phyloP scores from a whole-genome alignment of 2,888 invertebrate genomes.

The Calliopum simillimum region DNA sequence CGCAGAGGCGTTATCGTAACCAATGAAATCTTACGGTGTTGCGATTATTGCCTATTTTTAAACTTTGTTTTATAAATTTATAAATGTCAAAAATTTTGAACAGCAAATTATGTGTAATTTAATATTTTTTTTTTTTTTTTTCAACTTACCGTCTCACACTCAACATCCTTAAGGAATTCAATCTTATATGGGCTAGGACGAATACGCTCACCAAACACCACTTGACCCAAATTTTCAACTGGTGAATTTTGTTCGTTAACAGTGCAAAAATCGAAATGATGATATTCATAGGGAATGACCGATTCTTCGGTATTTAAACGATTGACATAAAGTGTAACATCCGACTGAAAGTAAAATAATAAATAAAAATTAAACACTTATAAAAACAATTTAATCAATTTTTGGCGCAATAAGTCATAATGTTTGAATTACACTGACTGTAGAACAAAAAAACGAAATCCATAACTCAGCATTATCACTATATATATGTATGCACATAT shows the following conservation, averaged over 20 bases:
- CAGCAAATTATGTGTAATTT: too few relatives aligned
- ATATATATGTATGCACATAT: background rate
- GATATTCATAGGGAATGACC: slow-evolving; percentile 97
- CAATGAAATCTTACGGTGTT: too few relatives aligned
- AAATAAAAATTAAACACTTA: too few relatives aligned
- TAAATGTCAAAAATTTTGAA: too few relatives aligned
- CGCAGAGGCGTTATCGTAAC: too few relatives aligned
- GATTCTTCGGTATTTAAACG: slow-evolving; percentile 98
- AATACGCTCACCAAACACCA: slow-evolving; percentile 99
- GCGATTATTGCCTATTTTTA: too few relatives aligned
- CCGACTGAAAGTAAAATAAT: slow-evolving; percentile 76
- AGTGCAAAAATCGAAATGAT: slow-evolving; percentile 95
- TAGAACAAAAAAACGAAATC: too few relatives aligned
- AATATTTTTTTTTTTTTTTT: too few relatives aligned
- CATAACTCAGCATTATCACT: background rate
- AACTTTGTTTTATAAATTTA: too few relatives aligned
- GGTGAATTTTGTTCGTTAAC: slow-evolving; percentile 84
- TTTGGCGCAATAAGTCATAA: background rate
- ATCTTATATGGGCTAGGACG: slow-evolving; percentile 93
- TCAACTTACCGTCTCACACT: slow-evolving; percentile 69
- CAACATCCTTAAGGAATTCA: slow-evolving; percentile 80
- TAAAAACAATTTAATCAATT: background rate
- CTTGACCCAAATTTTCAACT: slow-evolving; percentile 98
- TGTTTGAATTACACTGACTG: background rate
- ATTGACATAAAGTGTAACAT: slow-evolving; percentile 92